These are phyloP conservation scores for Euphonia xanthogaster DNA, from an alignment of 2,797 vertebrate genomes.

Conservation along the genomic window DNA sequence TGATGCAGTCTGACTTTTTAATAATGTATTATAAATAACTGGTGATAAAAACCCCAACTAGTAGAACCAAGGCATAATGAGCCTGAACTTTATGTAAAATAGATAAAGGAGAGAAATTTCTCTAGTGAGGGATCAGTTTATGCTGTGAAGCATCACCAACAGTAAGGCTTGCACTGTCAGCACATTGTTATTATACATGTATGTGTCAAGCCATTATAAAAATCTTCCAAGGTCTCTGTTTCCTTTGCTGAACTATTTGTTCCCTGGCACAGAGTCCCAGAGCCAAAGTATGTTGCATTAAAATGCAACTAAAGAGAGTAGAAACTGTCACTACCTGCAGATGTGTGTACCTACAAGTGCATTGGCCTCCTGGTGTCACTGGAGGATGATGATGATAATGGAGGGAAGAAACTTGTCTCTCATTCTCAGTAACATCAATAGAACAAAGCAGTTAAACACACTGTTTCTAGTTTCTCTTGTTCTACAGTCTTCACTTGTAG, in stretches of 20 bases:
- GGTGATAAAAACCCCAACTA: neutral
- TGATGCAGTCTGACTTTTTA: neutral
- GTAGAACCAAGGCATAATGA: neutral
- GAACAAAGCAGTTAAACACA: neutral
- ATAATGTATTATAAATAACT: neutral
- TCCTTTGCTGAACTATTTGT: neutral
- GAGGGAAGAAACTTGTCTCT: neutral
- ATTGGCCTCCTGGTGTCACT: neutral
- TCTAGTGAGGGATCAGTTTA: neutral
- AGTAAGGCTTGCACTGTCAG: neutral
- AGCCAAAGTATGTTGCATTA: neutral
- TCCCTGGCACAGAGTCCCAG: neutral
- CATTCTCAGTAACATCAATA: neutral
- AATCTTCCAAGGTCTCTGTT: neutral
- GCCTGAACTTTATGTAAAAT: neutral
- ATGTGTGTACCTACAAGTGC: neutral
- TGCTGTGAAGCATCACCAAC: neutral
- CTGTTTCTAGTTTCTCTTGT: neutral
- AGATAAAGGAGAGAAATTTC: neutral
- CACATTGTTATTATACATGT: neutral
- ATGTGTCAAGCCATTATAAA: neutral
- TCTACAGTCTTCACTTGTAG: neutral
- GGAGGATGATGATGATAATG: neutral
- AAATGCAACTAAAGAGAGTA: neutral
- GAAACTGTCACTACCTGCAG: neutral